Percentiles rank a stretch among this genome's conserved stretches.
phyloP scores from a whole-genome alignment of 2,797 vertebrate species.

The Triplophysa bombifrons region DNA sequence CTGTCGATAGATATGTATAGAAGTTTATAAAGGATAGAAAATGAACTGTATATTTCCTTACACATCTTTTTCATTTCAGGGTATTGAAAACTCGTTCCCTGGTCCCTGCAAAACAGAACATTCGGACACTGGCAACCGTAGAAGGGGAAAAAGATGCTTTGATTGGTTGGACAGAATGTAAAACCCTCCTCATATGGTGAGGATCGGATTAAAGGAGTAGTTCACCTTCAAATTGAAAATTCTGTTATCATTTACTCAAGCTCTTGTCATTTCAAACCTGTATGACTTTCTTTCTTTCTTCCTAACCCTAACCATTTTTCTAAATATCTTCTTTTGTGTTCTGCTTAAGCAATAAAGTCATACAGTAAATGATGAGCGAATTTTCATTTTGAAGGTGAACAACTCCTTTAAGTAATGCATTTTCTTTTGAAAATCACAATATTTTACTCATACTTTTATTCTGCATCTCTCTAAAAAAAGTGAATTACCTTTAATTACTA shows the following conservation, averaged over 20 bases:
- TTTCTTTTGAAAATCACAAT: background rate
- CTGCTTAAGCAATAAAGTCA: too few species aligned
- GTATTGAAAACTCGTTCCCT: constrained; percentile 6
- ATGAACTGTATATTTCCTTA: background rate
- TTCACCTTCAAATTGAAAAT: too few species aligned
- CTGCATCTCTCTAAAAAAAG: too few species aligned
- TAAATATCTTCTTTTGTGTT: too few species aligned
- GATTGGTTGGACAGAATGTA: constrained; percentile 56
- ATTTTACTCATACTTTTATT: background rate
- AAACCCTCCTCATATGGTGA: constrained; percentile 50
- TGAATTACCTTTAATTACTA: background rate
- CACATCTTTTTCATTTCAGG: constrained; percentile 16
- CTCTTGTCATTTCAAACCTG: too few species aligned
- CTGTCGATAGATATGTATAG: background rate
- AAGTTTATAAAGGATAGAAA: background rate
- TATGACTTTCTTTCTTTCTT: too few species aligned
- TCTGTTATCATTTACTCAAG: too few species aligned
- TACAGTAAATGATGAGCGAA: too few species aligned
- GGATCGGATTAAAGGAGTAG: background rate
- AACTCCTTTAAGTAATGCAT: background rate
- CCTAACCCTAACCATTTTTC: too few species aligned
- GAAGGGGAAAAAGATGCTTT: constrained; percentile 52
- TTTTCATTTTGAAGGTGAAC: too few species aligned
- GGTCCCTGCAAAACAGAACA: constrained; percentile 22
- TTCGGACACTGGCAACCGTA: constrained; percentile 44